Evolutionary conservation across 2,888 invertebrate species (phyloP), one percentile per base, ranked within the genome.

Genomic region (Drosophila affinis): DNA sequence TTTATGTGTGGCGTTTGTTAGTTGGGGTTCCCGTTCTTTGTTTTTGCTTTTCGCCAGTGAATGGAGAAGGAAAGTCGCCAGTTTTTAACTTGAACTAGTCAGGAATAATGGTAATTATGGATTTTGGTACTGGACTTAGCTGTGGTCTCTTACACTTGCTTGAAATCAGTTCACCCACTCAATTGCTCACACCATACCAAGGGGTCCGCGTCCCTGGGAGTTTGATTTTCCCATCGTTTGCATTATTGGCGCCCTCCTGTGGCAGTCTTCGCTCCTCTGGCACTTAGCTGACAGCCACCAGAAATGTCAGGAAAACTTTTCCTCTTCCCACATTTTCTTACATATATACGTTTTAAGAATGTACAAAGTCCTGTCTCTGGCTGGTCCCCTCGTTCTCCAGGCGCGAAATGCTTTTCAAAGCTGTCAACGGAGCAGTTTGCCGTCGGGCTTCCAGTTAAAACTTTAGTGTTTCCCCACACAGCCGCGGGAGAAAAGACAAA

Each of bases 61-160:
- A 44, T 45, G 53, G 5, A 34, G 45, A 46, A 52, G 6, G 18
- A 32, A 24, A 39, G 60, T 61, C 60, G 56, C 53, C 53, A 62
- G 67, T 65, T 57, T 49, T 57, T 49, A 60, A 7, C 49, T 64
- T 62, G 62, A 78, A 78, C 74, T 78, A 54, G 65, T 62, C 61
- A 71, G 75, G 79, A 83, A 81, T 75, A 68, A 75, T 75, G 65
- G 72, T 67, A 75, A 76, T 81, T 76, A 78, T 78, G 77, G 54
- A 73, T 21, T 21, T 21, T 21, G 21, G 3, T 21, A 21, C 56
- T 56, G 51, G 34, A 48, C 58, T 52, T 46, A 18, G 46, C 46
- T 21, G 18, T 27, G 9, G 17, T 14, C n/a, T 63, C 14, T 18
- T 27, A 27, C 46, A 56, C 27, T 56, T 24, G 48, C 21, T 39